Base-by-base conservation (phyloP, 2,113 vertebrate species). In the Clarias batrachus region DNA sequence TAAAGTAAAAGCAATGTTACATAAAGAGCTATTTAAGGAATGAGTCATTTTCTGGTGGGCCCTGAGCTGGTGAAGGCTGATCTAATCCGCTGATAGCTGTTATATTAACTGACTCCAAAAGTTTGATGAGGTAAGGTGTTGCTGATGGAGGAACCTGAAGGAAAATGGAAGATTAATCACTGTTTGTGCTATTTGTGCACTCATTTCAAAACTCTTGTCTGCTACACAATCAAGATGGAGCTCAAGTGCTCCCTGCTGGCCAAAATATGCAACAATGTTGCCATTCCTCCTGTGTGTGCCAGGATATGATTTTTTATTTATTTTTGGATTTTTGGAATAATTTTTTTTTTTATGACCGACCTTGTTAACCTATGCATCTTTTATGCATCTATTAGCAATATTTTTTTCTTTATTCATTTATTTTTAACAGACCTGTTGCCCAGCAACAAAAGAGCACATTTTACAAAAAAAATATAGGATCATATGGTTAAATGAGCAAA, bases 201-300 rank as follows among this genome's bases (percentile, higher is more conserved):
- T 80, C 68, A 37, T 60, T 56, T 33, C 17, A 19, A 59, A 81
- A 52, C 63, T 27, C 33, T 63, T 52, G 60, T n/a, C 70, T 52
- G 65, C 21, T 59, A 19, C 21, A n/a, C 1, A 16, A 59, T 74
- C 25, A 62, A 21, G 3, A 81, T 84, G 85, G 88, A 83, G 71
- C 66, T 86, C 90, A 89, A 92, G 90, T 90, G 65, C 93, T 16
- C 91, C 87, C 93, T 93, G 88, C 89, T 92, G 94, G 91, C 0
- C 3, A 87, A 89, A 76, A 54, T 60, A 57, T n/a, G 48, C 17
- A 48, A 10, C 57, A 59, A 12, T 6, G n/a, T 59, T 59, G n/a
- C 77, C 27, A 11, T 76, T 76, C 52, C 25, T 73, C 1, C 30
- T 33, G 30, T 33, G 21, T 48, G 17, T 21, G 33, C 70, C 33